phyloP scores from a whole-genome alignment of 2,888 invertebrate species.

The Cecidostiba fungosa region DNA sequence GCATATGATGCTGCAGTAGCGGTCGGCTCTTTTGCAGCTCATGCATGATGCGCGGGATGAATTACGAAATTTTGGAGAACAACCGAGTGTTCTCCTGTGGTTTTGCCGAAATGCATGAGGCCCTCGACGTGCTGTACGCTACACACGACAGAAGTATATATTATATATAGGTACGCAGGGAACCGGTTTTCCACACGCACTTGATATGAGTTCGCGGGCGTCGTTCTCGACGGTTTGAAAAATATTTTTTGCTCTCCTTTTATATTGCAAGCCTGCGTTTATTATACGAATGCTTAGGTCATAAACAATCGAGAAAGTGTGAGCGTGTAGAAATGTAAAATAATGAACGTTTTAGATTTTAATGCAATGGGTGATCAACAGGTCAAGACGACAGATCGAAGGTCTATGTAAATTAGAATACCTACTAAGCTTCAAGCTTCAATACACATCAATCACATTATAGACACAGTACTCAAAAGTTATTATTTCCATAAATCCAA shows the following conservation, averaged over 20 bases:
- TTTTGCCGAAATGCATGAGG: constrained; percentile 42
- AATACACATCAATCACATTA: background rate
- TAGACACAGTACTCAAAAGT: background rate
- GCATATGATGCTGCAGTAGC: background rate
- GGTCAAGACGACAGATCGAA: too few relatives aligned
- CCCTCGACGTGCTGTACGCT: background rate
- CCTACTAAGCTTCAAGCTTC: too few relatives aligned
- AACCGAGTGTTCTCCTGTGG: background rate
- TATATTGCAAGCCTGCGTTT: background rate
- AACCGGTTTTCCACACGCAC: constrained; percentile 53
- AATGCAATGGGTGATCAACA: too few relatives aligned
- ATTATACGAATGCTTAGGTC: too few relatives aligned
- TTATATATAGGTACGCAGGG: background rate
- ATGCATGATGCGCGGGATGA: background rate
- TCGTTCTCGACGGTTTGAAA: constrained; percentile 18
- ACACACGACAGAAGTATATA: background rate
- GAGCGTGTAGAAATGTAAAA: background rate
- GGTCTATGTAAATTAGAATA: too few relatives aligned
- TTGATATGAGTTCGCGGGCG: constrained; percentile 34
- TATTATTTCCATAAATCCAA: background rate
- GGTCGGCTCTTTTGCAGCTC: background rate
- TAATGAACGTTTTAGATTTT: background rate
- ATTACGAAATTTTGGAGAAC: constrained; percentile 30
- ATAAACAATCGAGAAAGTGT: too few relatives aligned
- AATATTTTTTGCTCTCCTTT: background rate